Conservation (phyloP, 2,113 vertebrate species). For the Pipa parva region DNA sequence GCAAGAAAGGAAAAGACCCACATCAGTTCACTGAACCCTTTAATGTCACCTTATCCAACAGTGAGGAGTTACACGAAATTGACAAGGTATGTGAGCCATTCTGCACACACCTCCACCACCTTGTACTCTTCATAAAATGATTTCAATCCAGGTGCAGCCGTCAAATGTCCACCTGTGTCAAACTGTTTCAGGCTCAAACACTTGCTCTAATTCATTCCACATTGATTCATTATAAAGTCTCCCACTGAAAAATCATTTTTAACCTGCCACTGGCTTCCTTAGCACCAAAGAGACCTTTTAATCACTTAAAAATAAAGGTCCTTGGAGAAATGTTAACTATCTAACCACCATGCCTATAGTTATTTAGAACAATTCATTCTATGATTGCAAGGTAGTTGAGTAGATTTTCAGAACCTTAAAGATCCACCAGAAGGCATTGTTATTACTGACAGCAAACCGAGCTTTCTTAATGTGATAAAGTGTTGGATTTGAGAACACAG, state of each 20-base stretch:
- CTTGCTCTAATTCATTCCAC: background rate
- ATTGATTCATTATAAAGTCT: background rate
- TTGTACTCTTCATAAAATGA: background rate
- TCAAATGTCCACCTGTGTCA: background rate
- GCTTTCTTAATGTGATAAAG: no score
- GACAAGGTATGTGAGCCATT: conserved; percentile 67
- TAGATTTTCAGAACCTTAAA: background rate
- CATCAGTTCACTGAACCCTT: conserved; percentile 69
- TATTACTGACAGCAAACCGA: no score
- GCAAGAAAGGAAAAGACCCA: conserved; percentile 68
- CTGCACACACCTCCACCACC: conserved; percentile 3
- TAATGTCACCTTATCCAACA: conserved; percentile 75
- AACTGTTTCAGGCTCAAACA: background rate
- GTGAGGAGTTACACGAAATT: conserved; percentile 66
- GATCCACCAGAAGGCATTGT: background rate
- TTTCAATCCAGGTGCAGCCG: background rate
- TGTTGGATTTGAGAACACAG: no score
- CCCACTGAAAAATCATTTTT: background rate
- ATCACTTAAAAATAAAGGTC: no score
- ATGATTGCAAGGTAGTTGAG: no score
- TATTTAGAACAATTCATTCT: no score
- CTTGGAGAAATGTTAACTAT: no score
- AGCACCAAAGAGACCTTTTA: conserved; percentile 1
- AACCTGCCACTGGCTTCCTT: background rate
- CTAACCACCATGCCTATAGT: no score